Evolutionary conservation across 1,140 invertebrate genomes (phyloP).

Genomic region (Drosophila sturtevanti): DNA sequence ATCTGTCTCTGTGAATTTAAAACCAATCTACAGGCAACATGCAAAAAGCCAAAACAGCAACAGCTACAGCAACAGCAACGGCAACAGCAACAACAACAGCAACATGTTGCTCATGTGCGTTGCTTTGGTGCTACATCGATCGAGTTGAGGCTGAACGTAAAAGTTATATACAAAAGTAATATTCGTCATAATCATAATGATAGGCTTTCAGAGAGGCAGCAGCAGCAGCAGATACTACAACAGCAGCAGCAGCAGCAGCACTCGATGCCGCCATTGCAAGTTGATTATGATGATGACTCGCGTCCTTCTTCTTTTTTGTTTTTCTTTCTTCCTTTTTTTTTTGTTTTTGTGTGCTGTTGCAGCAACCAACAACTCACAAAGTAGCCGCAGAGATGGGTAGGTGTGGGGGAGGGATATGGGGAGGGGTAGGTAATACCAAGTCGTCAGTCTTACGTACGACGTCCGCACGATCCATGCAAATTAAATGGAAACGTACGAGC

Average conservation of each 20-base stretch:
- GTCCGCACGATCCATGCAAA: slow-evolving; percentile 69
- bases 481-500: slow-evolving; percentile 78
- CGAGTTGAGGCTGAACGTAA: slow-evolving; percentile 74
- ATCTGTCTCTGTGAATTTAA: slow-evolving; percentile 7
- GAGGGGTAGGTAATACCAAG: slow-evolving; percentile 64
- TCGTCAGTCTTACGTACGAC: slow-evolving; percentile 63
- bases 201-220: slow-evolving; percentile 75
- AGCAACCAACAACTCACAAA: slow-evolving; percentile 46
- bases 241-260: slow-evolving; percentile 47
- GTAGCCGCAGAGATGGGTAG: slow-evolving; percentile 15
- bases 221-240: slow-evolving; percentile 16
- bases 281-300: slow-evolving; percentile 55
- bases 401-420: background rate
- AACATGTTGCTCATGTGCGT: slow-evolving; percentile 15
- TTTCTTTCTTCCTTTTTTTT: no score
- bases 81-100: slow-evolving; percentile 3
- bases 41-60: slow-evolving; percentile 15
- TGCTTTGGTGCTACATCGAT: slow-evolving; percentile 56
- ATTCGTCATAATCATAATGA: slow-evolving; percentile 82
- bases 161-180: slow-evolving; percentile 81
- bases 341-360: background rate
- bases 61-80: no score
- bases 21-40: slow-evolving; percentile 19
- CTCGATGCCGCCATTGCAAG: slow-evolving; percentile 64
- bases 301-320: slow-evolving; percentile 59